A percentile compares a stretch with the other conserved stretches of the same genome.
Evolutionary conservation across 2,113 vertebrate species (phyloP).

Genomic region (Brachyistius frenatus): DNA sequence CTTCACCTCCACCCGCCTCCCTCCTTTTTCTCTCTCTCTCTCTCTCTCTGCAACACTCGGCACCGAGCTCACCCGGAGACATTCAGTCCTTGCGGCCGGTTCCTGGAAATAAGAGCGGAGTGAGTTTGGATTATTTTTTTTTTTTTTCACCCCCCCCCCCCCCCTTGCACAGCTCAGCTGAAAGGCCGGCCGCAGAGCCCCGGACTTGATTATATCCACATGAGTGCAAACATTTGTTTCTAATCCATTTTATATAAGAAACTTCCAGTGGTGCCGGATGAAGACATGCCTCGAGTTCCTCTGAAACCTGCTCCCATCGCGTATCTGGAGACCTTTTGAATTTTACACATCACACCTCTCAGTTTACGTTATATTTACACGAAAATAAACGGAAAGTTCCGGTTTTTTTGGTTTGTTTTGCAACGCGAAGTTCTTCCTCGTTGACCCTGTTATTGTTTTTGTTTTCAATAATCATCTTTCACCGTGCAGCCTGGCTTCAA

Average conservation of each 20-base stretch:
- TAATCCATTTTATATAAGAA: constrained; percentile 84
- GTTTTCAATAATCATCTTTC: constrained; percentile 25
- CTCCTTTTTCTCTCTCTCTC: not conserved
- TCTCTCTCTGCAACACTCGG: constrained; percentile 47
- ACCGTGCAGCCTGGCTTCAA: constrained; percentile 63
- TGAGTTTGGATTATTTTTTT: constrained; percentile 60
- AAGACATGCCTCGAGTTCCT: constrained; percentile 67
- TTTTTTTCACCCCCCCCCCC: constrained; percentile 45
- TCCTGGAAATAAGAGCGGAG: constrained; percentile 75
- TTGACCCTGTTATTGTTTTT: constrained; percentile 11
- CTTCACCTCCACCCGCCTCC: constrained; percentile 36
- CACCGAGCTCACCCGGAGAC: constrained; percentile 69
- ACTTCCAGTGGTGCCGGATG: constrained; percentile 80
- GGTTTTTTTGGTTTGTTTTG: constrained; percentile 40
- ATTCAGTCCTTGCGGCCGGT: constrained; percentile 71
- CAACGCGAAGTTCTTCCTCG: constrained; percentile 23
- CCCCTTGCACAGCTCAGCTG: constrained; percentile 70
- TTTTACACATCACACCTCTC: constrained; percentile 28
- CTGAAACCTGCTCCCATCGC: constrained; percentile 58
- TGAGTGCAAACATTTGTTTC: constrained; percentile 85
- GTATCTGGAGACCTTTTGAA: constrained; percentile 34
- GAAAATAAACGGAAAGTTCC: constrained; percentile 32
- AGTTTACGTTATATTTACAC: constrained; percentile 41
- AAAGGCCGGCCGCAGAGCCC: constrained; percentile 75
- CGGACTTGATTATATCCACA: constrained; percentile 84